These are phyloP conservation scores for Mantis religiosa DNA, from an alignment of 2,888 invertebrate genomes.

Conservation along the genomic window DNA sequence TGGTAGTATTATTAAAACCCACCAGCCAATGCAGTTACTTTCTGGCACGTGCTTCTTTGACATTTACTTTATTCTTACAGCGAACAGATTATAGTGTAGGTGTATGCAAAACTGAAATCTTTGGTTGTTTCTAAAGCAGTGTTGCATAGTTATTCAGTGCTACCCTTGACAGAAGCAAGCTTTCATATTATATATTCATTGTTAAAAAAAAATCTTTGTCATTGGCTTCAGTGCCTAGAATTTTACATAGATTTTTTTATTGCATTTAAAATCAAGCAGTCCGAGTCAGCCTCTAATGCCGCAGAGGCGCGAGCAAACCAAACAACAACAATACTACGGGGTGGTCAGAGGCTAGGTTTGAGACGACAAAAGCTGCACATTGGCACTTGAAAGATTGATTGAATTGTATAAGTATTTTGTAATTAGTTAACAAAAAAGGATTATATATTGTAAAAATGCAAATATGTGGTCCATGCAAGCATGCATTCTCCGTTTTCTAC, in stretches of 20 bases:
- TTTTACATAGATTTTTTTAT: conserved; percentile 7
- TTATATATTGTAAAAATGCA: conserved; percentile 29
- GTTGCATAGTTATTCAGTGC: neutral
- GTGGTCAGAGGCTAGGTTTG: conserved; percentile 29
- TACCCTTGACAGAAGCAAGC: conserved; percentile 10
- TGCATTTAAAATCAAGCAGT: conserved; percentile 22
- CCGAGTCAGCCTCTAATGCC: conserved; percentile 27
- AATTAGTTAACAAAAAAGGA: conserved; percentile 28
- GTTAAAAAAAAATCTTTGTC: conserved; percentile 13
- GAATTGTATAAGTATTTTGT: conserved; percentile 30
- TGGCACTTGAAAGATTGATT: conserved; percentile 30
- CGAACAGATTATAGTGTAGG: too few relatives aligned
- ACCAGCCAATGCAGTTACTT: too few relatives aligned
- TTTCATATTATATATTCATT: conserved; percentile 17
- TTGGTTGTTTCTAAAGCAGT: neutral
- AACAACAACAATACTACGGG: conserved; percentile 23
- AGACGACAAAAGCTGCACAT: conserved; percentile 27
- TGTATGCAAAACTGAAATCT: neutral
- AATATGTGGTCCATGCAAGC: conserved; percentile 32
- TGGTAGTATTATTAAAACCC: too few relatives aligned
- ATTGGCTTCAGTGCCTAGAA: conserved; percentile 17
- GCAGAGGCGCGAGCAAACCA: conserved; percentile 26
- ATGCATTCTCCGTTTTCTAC: conserved; percentile 37
- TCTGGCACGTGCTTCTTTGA: too few relatives aligned
- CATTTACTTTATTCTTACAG: too few relatives aligned